Conservation (phyloP, 2,888 invertebrate species). For the Teleogryllus oceanicus region DNA sequence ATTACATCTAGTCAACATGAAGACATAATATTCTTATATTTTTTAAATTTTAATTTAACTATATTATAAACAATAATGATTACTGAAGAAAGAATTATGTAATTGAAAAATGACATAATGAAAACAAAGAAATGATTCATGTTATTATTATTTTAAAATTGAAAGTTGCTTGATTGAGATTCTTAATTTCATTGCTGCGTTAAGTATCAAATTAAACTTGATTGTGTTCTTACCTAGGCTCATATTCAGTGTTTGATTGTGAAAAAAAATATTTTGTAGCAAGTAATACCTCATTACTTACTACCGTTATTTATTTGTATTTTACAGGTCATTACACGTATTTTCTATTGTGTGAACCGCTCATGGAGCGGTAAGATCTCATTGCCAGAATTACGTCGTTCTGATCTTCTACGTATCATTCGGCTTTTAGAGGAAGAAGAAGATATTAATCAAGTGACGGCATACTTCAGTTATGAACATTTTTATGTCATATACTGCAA, state of each 20-base stretch:
- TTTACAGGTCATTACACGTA: conserved; percentile 87
- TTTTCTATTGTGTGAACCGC: conserved; percentile 94
- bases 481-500: conserved; percentile 99
- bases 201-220: no score
- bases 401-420: conserved; percentile 75
- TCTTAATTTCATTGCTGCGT: no score
- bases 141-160: no score
- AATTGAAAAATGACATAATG: no score
- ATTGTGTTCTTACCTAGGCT: no score
- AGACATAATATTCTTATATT: neutral
- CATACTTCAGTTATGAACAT: conserved; percentile 92
- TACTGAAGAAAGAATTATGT: no score
- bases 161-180: no score
- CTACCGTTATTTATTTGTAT: neutral
- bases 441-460: conserved; percentile 85
- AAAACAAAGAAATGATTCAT: no score
- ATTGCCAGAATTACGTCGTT: conserved; percentile 81
- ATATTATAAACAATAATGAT: no score
- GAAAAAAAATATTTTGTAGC: neutral
- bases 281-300: neutral
- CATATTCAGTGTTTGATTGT: neutral
- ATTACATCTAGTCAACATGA: no score
- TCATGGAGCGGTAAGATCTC: conserved; percentile 95
- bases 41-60: no score
- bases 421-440: conserved; percentile 89